These are phyloP conservation scores for Manis javanica DNA, from an alignment of 2,797 vertebrate species.

Conservation along the genomic window DNA sequence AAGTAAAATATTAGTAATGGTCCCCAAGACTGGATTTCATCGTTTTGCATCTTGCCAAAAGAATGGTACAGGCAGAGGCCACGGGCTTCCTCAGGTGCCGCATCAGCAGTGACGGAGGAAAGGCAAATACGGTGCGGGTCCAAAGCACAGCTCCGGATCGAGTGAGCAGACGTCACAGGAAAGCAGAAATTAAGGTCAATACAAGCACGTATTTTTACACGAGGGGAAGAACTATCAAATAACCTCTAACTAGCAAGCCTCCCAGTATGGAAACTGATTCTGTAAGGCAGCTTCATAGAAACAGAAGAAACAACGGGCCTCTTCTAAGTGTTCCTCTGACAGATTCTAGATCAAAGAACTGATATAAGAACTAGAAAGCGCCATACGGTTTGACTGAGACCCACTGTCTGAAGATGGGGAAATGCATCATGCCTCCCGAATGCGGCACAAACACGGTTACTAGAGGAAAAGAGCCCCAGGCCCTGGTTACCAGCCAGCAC, in stretches of 20 bases:
- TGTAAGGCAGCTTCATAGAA: neutral
- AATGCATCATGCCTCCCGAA: neutral
- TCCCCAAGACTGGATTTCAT: neutral
- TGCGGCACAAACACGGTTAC: neutral
- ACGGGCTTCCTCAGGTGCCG: neutral
- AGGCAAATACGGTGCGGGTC: accelerated
- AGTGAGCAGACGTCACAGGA: too few species aligned
- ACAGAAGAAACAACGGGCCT: neutral
- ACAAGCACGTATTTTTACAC: neutral
- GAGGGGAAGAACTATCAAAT: neutral
- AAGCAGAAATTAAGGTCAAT: neutral
- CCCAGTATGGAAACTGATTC: neutral
- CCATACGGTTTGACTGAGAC: accelerated
- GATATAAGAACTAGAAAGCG: neutral
- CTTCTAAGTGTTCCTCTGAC: neutral
- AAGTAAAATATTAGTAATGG: neutral
- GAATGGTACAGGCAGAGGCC: neutral
- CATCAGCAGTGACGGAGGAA: neutral
- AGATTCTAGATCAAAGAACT: neutral
- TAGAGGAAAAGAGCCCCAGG: accelerated
- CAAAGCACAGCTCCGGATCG: neutral
- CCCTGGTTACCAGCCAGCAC: neutral
- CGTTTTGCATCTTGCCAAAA: neutral
- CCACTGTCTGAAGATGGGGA: neutral
- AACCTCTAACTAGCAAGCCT: neutral